A percentile compares a stretch with the other conserved stretches of the same genome.
Conservation (phyloP, 2,113 vertebrate genomes). For the Hydrochoerus hydrochaeris region DNA sequence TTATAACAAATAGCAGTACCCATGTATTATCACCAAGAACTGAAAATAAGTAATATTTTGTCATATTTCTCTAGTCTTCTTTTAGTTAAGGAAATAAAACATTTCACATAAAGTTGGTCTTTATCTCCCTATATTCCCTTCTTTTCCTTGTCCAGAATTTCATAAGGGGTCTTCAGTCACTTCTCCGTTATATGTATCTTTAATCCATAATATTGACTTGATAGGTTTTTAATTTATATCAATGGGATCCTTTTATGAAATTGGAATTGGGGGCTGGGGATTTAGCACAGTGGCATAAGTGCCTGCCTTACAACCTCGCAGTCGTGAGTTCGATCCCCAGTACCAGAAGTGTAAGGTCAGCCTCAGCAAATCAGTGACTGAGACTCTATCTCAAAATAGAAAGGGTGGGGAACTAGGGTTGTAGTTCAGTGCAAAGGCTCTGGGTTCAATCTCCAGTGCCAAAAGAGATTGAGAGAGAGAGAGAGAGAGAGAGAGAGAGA, state of each 20-base stretch:
- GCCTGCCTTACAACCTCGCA: no score
- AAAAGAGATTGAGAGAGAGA: no score
- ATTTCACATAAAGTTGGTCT: neutral
- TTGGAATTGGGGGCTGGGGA: neutral
- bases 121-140: neutral
- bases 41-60: neutral
- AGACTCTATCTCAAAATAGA: no score
- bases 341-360: no score
- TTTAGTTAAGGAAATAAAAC: neutral
- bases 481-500: no score
- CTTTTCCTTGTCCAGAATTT: slow-evolving; percentile 2
- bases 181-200: neutral
- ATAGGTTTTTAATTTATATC: neutral
- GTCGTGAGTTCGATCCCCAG: no score
- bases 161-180: neutral
- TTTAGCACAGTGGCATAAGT: no score
- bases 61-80: neutral
- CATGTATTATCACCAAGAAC: neutral
- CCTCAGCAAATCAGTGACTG: no score
- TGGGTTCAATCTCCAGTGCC: no score
- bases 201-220: neutral
- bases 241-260: neutral
- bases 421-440: no score
- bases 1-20: neutral
- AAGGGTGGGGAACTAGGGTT: no score